phyloP scores from a whole-genome alignment of 2,888 invertebrate species.

The Leptopterna dolabrata region DNA sequence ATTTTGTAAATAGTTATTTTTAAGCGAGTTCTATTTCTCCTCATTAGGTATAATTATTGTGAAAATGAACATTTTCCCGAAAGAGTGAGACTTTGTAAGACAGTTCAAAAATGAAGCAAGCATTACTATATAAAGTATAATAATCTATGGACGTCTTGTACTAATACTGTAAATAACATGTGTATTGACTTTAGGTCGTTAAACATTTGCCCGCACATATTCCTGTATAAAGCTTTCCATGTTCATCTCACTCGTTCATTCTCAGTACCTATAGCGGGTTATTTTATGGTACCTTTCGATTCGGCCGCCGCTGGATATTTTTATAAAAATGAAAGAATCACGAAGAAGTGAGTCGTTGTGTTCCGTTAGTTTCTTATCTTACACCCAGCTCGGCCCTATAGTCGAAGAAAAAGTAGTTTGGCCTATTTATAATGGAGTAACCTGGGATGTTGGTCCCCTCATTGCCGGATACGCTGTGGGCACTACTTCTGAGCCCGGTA shows the following conservation, averaged over 20 bases:
- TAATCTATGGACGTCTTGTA: background rate
- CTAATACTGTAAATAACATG: background rate
- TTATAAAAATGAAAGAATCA: background rate
- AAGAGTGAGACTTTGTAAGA: background rate
- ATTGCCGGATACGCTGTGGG: conserved; percentile 19
- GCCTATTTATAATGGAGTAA: conserved; percentile 48
- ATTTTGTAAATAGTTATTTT: background rate
- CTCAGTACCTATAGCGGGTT: background rate
- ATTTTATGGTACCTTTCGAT: background rate
- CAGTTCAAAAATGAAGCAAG: background rate
- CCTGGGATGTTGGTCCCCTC: background rate
- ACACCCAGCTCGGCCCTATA: conserved; percentile 15
- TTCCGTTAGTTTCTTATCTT: background rate
- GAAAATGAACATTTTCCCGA: background rate
- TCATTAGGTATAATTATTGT: background rate
- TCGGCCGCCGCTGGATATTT: background rate
- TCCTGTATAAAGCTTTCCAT: background rate
- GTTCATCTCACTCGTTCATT: background rate
- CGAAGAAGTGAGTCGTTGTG: background rate
- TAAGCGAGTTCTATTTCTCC: background rate
- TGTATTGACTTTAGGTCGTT: background rate
- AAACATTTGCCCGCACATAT: background rate
- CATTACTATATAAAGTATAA: background rate
- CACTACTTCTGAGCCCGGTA: conserved; percentile 57
- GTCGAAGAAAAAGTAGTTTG: conserved; percentile 56